A percentile compares a stretch with the other conserved stretches of the same genome.
Conservation (phyloP, 2,113 vertebrate species). For the Periophthalmodon schlosseri region DNA sequence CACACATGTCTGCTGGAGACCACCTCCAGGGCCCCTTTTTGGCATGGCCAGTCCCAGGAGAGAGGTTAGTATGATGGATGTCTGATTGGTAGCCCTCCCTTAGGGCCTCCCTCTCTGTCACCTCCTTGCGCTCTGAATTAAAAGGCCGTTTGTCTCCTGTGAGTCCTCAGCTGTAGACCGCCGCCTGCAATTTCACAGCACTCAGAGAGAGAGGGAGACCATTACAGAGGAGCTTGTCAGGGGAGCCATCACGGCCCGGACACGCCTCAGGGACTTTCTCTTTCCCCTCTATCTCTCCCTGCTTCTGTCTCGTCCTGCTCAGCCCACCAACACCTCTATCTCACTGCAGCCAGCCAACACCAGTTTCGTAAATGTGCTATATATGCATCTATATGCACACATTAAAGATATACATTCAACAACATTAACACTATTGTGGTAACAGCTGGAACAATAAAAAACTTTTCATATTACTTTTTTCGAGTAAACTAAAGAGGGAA, state of each 20-base stretch:
- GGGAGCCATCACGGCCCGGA: conserved; percentile 79
- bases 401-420: not conserved
- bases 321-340: conserved; percentile 68
- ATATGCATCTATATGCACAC: conserved; percentile 7
- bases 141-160: conserved; percentile 84
- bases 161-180: conserved; percentile 83
- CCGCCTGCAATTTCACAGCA: conserved; percentile 82
- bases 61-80: conserved; percentile 83
- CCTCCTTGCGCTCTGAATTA: conserved; percentile 82
- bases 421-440: not conserved
- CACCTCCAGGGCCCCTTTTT: conserved; percentile 70
- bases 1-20: conserved; percentile 53
- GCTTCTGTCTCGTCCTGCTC: conserved; percentile 53
- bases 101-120: conserved; percentile 79
- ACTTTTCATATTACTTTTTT: too few relatives aligned
- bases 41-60: conserved; percentile 72
- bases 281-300: conserved; percentile 60
- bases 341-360: conserved; percentile 55
- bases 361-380: conserved; percentile 32
- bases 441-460: not conserved
- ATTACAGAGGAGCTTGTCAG: conserved; percentile 82
- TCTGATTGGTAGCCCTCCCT: conserved; percentile 82
- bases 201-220: conserved; percentile 79
- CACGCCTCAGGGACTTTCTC: conserved; percentile 76
- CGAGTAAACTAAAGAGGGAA: too few relatives aligned